Evolutionary conservation across 2,113 vertebrate genomes (phyloP), one percentile per base, ranked within the genome.

Genomic region (Tychaedon coryphoeus): DNA sequence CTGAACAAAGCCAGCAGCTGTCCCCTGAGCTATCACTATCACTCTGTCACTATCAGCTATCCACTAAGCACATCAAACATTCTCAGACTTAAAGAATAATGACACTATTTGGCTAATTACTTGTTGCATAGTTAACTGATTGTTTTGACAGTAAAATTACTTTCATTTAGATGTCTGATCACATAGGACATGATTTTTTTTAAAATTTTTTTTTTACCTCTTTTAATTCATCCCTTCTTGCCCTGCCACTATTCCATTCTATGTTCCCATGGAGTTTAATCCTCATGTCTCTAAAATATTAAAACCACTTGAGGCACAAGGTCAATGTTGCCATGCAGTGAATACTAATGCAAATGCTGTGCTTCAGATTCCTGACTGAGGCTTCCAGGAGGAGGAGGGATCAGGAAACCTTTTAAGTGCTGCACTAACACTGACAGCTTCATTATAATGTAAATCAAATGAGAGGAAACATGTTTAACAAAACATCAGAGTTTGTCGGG

Each of bases 221-320:
- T 79, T 94, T 88, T 23, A n/a, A 53, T 86, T 62, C 70, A 45
- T 86, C 26, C 1, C 62, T 89, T 75, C 45, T 29, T 50, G 45
- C 34, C 28, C 9, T 66, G 66, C 47, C 57, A 34, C 69, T 84
- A 25, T 88, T 90, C 62, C 14, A 1, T 40, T 14, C 58, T 56
- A 4, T 50, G 94, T 95, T 96, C 95, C 88, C 79, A 69, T 95
- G 93, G 90, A 96, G 69, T 69, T 96, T 86, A 94, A 91, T 92
- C 67, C 28, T 14, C 13, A 2, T 58, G 57, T 93, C 51, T 91
- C 53, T 92, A 38, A 90, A 85, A 82, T 79, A 77, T 43, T 95
- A 88, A 96, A 92, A 45, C 51, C 78, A 36, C 14, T 20, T 24
- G 86, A 93, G 87, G 70, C 73, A 61, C 42, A 61, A 53, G 54